Conservation (phyloP, 1,140 invertebrate genomes). For the Pseudomyrmex cubaensis region DNA sequence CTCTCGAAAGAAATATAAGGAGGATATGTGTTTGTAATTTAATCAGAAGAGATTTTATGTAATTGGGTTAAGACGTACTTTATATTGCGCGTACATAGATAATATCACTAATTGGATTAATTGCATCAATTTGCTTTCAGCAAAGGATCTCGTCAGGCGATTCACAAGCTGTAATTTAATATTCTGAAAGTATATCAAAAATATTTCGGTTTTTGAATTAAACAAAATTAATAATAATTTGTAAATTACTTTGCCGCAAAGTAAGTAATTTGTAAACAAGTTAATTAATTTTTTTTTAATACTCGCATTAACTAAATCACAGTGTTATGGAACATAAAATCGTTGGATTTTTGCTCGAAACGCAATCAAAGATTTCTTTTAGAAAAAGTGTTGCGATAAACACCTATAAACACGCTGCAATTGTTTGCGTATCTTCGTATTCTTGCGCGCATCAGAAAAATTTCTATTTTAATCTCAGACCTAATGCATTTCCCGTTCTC, state of each 20-base stretch:
- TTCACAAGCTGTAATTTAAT: constrained; percentile 15
- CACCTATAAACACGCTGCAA: background rate
- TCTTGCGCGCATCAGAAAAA: constrained; percentile 15
- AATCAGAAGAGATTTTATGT: constrained; percentile 7
- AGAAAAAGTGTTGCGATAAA: no score
- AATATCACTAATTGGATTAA: constrained; percentile 32
- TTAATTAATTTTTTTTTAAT: constrained; percentile 2
- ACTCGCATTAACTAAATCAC: background rate
- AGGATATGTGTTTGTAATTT: constrained; percentile 25
- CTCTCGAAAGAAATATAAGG: constrained; percentile 3
- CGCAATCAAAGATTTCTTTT: background rate
- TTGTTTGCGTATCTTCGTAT: constrained; percentile 1
- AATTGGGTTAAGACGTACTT: constrained; percentile 22
- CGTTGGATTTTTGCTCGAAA: background rate
- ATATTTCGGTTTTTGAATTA: background rate
- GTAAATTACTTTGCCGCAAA: no score
- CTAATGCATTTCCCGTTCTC: constrained; percentile 16
- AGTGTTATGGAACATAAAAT: background rate
- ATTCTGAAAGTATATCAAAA: background rate
- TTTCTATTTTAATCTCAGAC: constrained; percentile 23
- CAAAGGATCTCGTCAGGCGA: background rate
- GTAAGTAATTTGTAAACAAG: no score
- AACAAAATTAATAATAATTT: no score
- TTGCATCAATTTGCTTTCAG: constrained; percentile 34
- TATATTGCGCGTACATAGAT: constrained; percentile 8